Evolutionary conservation across 1,140 invertebrate genomes (phyloP).

Genomic region (Bombus pyrosoma): DNA sequence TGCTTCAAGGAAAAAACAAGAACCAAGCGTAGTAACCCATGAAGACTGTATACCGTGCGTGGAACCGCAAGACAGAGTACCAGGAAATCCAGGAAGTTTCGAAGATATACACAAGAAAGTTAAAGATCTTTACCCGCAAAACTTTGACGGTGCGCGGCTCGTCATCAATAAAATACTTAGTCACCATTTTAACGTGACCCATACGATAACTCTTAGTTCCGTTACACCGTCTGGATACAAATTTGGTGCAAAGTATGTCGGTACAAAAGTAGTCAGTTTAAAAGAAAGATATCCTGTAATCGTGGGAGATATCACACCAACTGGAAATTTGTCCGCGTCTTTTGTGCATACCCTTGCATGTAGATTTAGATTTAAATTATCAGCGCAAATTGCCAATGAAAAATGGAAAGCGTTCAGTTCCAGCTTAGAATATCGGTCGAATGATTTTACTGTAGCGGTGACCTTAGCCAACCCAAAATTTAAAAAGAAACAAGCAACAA

Average conservation of each 20-base stretch:
- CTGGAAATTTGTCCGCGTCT: slow-evolving; percentile 90
- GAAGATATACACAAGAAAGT: slow-evolving; percentile 78
- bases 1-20: slow-evolving; percentile 42
- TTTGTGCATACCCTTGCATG: slow-evolving; percentile 88
- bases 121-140: slow-evolving; percentile 87
- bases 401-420: slow-evolving; percentile 84
- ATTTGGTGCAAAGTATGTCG: slow-evolving; percentile 92
- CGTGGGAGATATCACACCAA: slow-evolving; percentile 88
- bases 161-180: slow-evolving; percentile 89
- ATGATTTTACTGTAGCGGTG: slow-evolving; percentile 86
- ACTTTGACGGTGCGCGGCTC: slow-evolving; percentile 91
- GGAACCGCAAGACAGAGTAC: slow-evolving; percentile 51
- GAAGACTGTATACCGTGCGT: slow-evolving; percentile 47
- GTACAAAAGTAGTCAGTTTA: slow-evolving; percentile 83
- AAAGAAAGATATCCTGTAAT: slow-evolving; percentile 89
- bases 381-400: slow-evolving; percentile 86
- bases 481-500: slow-evolving; percentile 85
- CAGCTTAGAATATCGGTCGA: slow-evolving; percentile 86
- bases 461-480: slow-evolving; percentile 87
- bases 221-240: slow-evolving; percentile 88
- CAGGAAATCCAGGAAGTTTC: slow-evolving; percentile 79
- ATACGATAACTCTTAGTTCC: slow-evolving; percentile 86
- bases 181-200: slow-evolving; percentile 90
- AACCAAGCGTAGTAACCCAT: not conserved
- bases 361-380: slow-evolving; percentile 85